Percentiles rank a stretch among this genome's conserved stretches.
phyloP scores from a whole-genome alignment of 2,888 invertebrate species.

The Aspidiotus rigidus region DNA sequence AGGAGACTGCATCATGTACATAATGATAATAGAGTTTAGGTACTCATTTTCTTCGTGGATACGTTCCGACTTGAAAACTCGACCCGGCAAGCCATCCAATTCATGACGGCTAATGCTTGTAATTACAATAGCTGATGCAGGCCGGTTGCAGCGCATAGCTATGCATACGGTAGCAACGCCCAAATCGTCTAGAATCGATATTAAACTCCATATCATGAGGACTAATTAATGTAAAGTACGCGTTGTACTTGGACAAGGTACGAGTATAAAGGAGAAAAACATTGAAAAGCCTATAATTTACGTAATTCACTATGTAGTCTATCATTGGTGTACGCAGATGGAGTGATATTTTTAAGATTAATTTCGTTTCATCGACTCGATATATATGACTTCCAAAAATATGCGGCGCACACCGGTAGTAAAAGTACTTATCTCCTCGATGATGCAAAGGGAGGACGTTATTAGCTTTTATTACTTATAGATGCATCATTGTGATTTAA shows the following conservation, averaged over 20 bases:
- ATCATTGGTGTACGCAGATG: too few relatives aligned
- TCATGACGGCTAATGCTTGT: slow-evolving; percentile 16
- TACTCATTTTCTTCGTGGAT: slow-evolving; percentile 7
- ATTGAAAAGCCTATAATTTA: slow-evolving; percentile 1
- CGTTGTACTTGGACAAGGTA: neutral
- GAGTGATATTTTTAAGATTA: too few relatives aligned
- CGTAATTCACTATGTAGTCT: neutral
- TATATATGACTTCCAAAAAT: too few relatives aligned
- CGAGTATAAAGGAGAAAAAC: too few relatives aligned
- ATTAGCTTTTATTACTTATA: too few relatives aligned
- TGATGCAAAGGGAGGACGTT: too few relatives aligned
- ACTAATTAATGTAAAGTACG: slow-evolving; percentile 30
- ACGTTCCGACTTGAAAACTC: slow-evolving; percentile 11
- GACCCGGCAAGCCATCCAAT: slow-evolving; percentile 1
- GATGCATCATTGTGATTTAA: too few relatives aligned
- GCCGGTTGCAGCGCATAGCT: neutral
- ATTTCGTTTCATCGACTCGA: too few relatives aligned
- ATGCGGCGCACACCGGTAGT: too few relatives aligned
- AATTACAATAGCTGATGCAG: slow-evolving; percentile 15
- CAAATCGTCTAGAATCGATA: slow-evolving; percentile 25
- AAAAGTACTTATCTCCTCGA: too few relatives aligned
- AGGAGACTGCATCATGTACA: neutral
- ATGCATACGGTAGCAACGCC: slow-evolving; percentile 26
- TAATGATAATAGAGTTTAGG: slow-evolving; percentile 14
- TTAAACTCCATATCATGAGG: slow-evolving; percentile 31